These are phyloP conservation scores for Plumapathes pennacea DNA, from an alignment of 92 coral and sea anemone genomes.

Conservation along the genomic window DNA sequence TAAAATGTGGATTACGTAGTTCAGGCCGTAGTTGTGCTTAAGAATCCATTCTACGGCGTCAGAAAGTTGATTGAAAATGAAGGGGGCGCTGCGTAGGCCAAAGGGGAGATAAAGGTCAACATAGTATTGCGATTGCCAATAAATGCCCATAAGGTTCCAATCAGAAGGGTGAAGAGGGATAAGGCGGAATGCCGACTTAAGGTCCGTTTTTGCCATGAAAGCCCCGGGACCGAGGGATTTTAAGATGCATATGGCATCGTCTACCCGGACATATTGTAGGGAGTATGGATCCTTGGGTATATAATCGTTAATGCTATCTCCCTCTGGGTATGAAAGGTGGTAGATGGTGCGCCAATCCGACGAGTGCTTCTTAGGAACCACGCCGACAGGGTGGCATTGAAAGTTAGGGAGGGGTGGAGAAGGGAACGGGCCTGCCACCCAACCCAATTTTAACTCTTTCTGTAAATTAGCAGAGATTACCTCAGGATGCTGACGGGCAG, in stretches of 20 bases:
- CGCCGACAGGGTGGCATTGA: conserved; percentile 20
- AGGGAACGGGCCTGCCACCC: conserved; percentile 53
- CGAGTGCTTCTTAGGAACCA: conserved; percentile 15
- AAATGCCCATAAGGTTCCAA: conserved; percentile 46
- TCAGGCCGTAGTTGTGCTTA: conserved; percentile 19
- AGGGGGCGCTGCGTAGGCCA: conserved; percentile 42
- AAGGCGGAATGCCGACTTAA: conserved; percentile 52
- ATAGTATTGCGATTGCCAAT: conserved; percentile 36
- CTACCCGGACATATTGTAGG: conserved; percentile 48
- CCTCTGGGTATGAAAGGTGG: conserved; percentile 41
- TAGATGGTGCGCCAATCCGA: conserved; percentile 4
- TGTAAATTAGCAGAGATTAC: conserved; percentile 13
- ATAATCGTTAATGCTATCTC: conserved; percentile 47
- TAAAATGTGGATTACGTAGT: conserved; percentile 39
- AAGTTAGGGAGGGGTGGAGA: conserved; percentile 21
- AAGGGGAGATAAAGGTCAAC: conserved; percentile 48
- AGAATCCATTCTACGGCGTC: conserved; percentile 56
- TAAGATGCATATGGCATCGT: conserved; percentile 51
- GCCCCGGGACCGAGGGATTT: conserved; percentile 18
- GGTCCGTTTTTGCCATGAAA: conserved; percentile 48
- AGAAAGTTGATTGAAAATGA: conserved; percentile 45
- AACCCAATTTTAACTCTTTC: conserved; percentile 39
- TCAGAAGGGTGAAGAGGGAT: conserved; percentile 53
- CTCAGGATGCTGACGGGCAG: conserved; percentile 22
- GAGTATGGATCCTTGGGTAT: conserved; percentile 56